Percentiles rank a stretch among this genome's conserved stretches.
Evolutionary conservation across 2,113 vertebrate species (phyloP).

Genomic region (Pterocles orientalis): DNA sequence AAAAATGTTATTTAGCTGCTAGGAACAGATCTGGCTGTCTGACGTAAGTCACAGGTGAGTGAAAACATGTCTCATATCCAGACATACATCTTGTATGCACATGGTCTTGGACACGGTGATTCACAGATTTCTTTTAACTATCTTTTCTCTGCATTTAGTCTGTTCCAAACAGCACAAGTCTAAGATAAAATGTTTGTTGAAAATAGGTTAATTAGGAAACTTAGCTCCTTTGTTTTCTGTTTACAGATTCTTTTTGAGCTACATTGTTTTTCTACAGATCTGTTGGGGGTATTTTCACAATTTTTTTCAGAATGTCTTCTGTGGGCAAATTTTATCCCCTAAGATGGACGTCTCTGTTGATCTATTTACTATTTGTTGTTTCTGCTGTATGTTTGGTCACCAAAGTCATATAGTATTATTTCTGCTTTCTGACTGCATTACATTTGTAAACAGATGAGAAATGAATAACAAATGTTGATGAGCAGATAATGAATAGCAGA

Average conservation of each 20-base stretch:
- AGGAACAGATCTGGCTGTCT: neutral
- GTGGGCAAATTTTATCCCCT: neutral
- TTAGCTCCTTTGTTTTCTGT: slow-evolving; percentile 1
- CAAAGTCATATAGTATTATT: slow-evolving; percentile 45
- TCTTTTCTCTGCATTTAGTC: neutral
- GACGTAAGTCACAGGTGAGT: neutral
- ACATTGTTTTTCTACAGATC: neutral
- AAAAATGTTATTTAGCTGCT: neutral
- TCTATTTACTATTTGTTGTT: slow-evolving; percentile 55
- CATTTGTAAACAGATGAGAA: slow-evolving; percentile 57
- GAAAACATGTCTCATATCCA: neutral
- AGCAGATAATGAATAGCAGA: slow-evolving; percentile 62
- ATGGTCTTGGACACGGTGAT: neutral
- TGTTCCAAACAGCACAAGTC: neutral
- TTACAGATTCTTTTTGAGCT: neutral
- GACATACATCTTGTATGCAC: neutral
- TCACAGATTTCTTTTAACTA: neutral
- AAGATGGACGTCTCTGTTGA: neutral
- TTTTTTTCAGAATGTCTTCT: neutral
- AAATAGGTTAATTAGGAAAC: neutral
- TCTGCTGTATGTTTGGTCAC: slow-evolving; percentile 26
- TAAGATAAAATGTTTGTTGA: neutral
- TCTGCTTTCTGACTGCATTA: slow-evolving; percentile 44
- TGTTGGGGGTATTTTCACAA: neutral
- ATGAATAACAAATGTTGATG: slow-evolving; percentile 63